These are phyloP conservation scores for Grammomys dolichurus DNA, from an alignment of 2,113 vertebrate genomes.

Conservation along the genomic window DNA sequence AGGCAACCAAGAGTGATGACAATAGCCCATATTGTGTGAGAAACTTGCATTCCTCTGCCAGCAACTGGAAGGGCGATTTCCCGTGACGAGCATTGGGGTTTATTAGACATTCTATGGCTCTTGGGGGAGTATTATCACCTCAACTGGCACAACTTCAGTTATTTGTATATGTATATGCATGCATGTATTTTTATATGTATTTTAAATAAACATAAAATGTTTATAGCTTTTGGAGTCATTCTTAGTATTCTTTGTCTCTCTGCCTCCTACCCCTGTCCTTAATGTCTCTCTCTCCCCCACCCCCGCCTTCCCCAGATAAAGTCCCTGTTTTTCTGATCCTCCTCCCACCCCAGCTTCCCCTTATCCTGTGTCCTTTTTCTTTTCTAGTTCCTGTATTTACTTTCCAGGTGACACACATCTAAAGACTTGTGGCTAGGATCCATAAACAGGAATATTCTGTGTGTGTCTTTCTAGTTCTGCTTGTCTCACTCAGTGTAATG, in stretches of 20 bases:
- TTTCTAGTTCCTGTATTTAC: neutral
- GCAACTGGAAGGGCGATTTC: neutral
- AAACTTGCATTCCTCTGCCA: neutral
- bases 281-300: neutral
- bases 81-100: neutral
- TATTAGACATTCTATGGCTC: neutral
- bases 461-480: neutral
- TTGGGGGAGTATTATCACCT: neutral
- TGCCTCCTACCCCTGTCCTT: neutral
- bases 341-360: neutral
- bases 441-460: neutral
- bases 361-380: neutral
- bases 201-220: neutral
- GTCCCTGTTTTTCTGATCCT: neutral
- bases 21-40: neutral
- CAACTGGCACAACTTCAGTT: neutral
- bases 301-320: neutral
- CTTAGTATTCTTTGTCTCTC: neutral
- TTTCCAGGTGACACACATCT: neutral
- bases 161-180: neutral
- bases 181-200: neutral
- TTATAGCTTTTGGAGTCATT: neutral
- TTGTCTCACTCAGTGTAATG: neutral
- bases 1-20: neutral
- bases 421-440: neutral